These are phyloP conservation scores for Corapipo altera DNA, from an alignment of 2,113 vertebrate genomes.

Conservation along the genomic window DNA sequence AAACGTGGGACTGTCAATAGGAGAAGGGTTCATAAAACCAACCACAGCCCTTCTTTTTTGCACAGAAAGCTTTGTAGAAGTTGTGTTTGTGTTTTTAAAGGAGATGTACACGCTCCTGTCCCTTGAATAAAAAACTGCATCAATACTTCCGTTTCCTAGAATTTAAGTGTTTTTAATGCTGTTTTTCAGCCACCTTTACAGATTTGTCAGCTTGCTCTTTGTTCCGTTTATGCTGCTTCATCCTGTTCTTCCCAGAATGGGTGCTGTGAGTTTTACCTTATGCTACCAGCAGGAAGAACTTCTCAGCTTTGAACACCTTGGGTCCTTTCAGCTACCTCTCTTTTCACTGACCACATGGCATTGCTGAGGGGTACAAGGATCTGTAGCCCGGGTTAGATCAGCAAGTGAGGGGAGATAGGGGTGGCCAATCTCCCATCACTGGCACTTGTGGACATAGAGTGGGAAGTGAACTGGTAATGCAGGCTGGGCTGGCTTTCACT, in stretches of 20 bases:
- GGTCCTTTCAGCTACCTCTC: not conserved
- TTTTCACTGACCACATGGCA: not conserved
- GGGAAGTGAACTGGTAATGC: not conserved
- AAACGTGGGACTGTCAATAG: not conserved
- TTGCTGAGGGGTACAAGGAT: not conserved
- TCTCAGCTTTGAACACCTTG: not conserved
- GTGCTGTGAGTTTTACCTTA: not conserved
- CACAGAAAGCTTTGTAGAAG: not conserved
- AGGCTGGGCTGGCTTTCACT: not conserved
- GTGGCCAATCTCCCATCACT: not conserved
- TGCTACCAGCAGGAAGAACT: not conserved
- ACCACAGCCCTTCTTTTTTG: not conserved
- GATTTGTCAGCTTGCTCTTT: not conserved
- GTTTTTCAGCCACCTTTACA: not conserved
- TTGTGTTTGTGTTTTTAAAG: not conserved
- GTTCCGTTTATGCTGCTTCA: not conserved
- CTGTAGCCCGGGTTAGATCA: not conserved
- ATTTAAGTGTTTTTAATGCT: not conserved
- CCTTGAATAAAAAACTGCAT: not conserved
- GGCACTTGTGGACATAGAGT: not conserved
- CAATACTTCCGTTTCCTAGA: not conserved
- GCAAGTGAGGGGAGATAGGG: not conserved
- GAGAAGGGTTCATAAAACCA: not conserved
- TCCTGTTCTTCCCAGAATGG: not conserved
- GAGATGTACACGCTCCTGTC: not conserved